Conservation (phyloP, 2,888 invertebrate genomes). For the Cheilosia soror region DNA sequence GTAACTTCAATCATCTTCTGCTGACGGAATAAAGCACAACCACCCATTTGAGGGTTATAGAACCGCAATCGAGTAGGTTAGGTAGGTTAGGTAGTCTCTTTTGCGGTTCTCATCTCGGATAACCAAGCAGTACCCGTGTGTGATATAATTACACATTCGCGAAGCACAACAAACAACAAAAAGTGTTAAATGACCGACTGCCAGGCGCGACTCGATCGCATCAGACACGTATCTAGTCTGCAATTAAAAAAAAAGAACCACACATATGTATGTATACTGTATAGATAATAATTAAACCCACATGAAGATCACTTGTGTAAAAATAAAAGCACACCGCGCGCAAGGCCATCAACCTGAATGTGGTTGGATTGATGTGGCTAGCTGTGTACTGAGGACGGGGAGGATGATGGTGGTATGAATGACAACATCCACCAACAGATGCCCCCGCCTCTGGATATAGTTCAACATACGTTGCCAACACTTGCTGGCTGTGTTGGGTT, state of each 20-base stretch:
- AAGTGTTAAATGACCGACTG: conserved; percentile 71
- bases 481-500: conserved; percentile 11
- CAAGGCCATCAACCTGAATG: conserved; percentile 66
- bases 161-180: conserved; percentile 25
- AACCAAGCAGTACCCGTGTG: not conserved
- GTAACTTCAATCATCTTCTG: not conserved
- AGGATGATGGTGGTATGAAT: conserved; percentile 50
- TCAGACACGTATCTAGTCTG: conserved; percentile 53
- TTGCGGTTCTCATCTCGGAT: conserved; percentile 11
- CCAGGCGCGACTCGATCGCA: conserved; percentile 61
- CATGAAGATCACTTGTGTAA: conserved; percentile 43
- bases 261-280: not conserved
- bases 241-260: conserved; percentile 7
- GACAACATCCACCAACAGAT: conserved; percentile 28
- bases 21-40: not conserved
- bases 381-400: conserved; percentile 2
- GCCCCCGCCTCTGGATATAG: conserved; percentile 36
- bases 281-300: conserved; percentile 45
- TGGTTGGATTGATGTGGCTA: conserved; percentile 1
- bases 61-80: conserved; percentile 41
- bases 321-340: conserved; percentile 16
- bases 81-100: not conserved
- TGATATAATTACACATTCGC: conserved; percentile 57
- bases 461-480: conserved; percentile 45
- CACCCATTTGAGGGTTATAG: conserved; percentile 50